phyloP scores from a whole-genome alignment of 30 jellyfish, hydroid and myxozoan genomes.

The Aurelia sp. region DNA sequence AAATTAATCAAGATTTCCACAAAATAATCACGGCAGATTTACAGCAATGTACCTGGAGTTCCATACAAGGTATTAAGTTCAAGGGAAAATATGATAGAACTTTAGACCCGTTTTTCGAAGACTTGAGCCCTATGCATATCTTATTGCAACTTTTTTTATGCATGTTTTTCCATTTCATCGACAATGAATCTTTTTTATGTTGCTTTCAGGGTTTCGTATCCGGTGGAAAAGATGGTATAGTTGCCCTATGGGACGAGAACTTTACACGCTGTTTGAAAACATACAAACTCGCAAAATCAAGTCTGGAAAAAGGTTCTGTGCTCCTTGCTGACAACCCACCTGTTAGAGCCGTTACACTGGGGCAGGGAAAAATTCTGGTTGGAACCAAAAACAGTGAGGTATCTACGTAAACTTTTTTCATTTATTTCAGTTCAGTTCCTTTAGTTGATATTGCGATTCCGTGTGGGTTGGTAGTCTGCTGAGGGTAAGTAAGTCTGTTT shows the following conservation, averaged over 20 bases:
- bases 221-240: slow-evolving; percentile 98
- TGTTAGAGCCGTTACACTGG: slow-evolving; percentile 91
- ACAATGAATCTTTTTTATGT: background rate
- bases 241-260: slow-evolving; percentile 93
- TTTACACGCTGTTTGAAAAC: slow-evolving; percentile 88
- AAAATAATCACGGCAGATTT: too few relatives aligned
- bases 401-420: background rate
- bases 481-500: too few relatives aligned
- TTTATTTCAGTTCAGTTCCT: background rate
- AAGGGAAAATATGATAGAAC: too few relatives aligned
- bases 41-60: too few relatives aligned
- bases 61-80: too few relatives aligned
- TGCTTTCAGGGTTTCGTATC: slow-evolving; percentile 89
- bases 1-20: too few relatives aligned
- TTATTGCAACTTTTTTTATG: background rate
- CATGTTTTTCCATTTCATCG: background rate
- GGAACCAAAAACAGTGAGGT: slow-evolving; percentile 97
- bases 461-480: too few relatives aligned
- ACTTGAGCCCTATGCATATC: too few relatives aligned
- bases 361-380: slow-evolving; percentile 93
- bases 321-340: slow-evolving; percentile 82
- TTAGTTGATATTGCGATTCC: too few relatives aligned
- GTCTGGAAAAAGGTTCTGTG: slow-evolving; percentile 72
- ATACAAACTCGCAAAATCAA: slow-evolving; percentile 78
- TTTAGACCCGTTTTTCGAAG: too few relatives aligned